These are phyloP conservation scores for Dunckerocampus dactyliophorus DNA, from an alignment of 2,113 vertebrate genomes.

Conservation along the genomic window DNA sequence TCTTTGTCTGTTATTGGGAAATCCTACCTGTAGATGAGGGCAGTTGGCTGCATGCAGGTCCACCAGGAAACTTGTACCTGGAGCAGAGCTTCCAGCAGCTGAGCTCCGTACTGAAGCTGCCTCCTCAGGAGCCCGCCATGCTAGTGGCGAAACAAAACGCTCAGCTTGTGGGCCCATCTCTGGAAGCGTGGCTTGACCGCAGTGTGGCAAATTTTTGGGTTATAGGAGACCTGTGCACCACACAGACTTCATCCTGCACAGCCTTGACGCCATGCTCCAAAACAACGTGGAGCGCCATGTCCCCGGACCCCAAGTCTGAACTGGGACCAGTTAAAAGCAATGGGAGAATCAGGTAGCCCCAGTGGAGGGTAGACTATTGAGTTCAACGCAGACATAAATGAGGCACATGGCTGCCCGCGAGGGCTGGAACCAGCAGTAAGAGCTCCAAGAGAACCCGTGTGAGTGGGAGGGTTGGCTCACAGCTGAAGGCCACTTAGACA, in stretches of 20 bases:
- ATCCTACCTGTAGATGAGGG: constrained; percentile 77
- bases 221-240: constrained; percentile 71
- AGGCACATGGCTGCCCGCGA: neutral
- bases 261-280: constrained; percentile 78
- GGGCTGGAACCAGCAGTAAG: neutral
- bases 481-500: constrained; percentile 29
- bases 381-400: neutral
- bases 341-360: constrained; percentile 93
- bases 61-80: constrained; percentile 85
- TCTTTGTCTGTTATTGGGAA: neutral
- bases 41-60: constrained; percentile 87
- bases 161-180: constrained; percentile 74
- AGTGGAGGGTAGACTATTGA: neutral
- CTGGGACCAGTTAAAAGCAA: constrained; percentile 84
- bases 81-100: constrained; percentile 95
- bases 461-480: neutral
- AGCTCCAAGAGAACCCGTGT: constrained; percentile 24
- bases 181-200: constrained; percentile 85
- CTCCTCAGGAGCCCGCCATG: constrained; percentile 65
- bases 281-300: constrained; percentile 90
- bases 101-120: constrained; percentile 82
- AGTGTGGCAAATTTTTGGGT: constrained; percentile 83
- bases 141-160: constrained; percentile 66
- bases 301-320: constrained; percentile 93
- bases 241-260: constrained; percentile 72